Evolutionary conservation across 2,888 invertebrate genomes (phyloP).

Genomic region (Nemurella pictetii): DNA sequence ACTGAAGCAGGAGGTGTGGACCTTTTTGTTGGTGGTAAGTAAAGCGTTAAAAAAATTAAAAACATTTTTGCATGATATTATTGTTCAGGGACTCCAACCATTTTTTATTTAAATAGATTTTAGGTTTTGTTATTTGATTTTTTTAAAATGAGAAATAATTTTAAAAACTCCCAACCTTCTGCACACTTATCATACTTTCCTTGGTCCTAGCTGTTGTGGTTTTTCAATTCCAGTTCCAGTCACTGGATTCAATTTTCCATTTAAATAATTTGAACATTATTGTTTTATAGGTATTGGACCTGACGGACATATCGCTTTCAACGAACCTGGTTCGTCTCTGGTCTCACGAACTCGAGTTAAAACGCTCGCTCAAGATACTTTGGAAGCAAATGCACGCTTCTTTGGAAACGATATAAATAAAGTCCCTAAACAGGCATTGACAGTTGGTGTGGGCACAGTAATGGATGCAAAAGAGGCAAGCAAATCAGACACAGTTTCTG

Average conservation of each 20-base stretch:
- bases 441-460: conserved; percentile 98
- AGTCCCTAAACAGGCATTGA: conserved; percentile 94
- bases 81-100: too few relatives aligned
- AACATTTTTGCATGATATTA: too few relatives aligned
- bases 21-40: conserved; percentile 86
- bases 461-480: conserved; percentile 95
- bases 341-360: conserved; percentile 95
- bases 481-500: neutral
- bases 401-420: conserved; percentile 91
- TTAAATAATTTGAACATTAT: neutral
- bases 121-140: too few relatives aligned
- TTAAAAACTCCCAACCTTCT: too few relatives aligned
- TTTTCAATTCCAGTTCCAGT: too few relatives aligned
- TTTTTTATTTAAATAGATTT: too few relatives aligned
- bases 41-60: too few relatives aligned
- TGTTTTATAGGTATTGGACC: conserved; percentile 83
- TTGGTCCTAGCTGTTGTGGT: too few relatives aligned
- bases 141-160: too few relatives aligned
- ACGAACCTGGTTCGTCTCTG: conserved; percentile 97
- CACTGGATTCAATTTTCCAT: neutral
- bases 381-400: conserved; percentile 96
- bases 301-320: conserved; percentile 99
- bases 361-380: conserved; percentile 93
- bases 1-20: conserved; percentile 88
- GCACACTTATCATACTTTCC: too few relatives aligned